phyloP scores from a whole-genome alignment of 2,113 vertebrate genomes.

The Hippocampus abdominalis region DNA sequence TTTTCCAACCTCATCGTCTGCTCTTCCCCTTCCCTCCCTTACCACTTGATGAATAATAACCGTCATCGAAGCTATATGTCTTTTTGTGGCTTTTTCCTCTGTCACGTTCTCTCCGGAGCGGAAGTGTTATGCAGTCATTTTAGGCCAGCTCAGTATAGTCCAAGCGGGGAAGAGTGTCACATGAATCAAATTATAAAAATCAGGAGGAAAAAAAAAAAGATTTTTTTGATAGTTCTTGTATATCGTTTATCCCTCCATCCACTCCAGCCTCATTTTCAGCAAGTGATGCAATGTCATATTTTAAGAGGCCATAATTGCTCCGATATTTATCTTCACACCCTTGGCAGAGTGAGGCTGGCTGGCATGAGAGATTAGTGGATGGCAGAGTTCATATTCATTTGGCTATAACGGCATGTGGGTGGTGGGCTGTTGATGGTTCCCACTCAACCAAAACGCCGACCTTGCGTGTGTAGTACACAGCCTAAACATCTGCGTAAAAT shows the following conservation, averaged over 20 bases:
- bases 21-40: not conserved
- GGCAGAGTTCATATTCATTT: conserved; percentile 48
- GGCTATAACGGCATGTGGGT: conserved; percentile 38
- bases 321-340: conserved; percentile 49
- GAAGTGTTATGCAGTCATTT: not conserved
- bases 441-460: conserved; percentile 29
- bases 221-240: not conserved
- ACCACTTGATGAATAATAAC: not conserved
- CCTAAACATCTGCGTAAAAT: not conserved
- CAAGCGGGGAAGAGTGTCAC: not conserved
- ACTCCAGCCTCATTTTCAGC: conserved; percentile 3
- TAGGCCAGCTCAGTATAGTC: not conserved
- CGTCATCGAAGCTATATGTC: conserved; percentile 1
- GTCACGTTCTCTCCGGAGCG: not conserved
- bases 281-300: conserved; percentile 55
- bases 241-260: not conserved
- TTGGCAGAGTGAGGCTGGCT: conserved; percentile 17
- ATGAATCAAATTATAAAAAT: not conserved
- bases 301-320: conserved; percentile 51
- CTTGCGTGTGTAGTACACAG: conserved; percentile 23
- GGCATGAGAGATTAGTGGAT: conserved; percentile 43
- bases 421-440: conserved; percentile 3
- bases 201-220: not conserved
- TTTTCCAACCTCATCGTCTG: not conserved
- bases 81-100: conserved; percentile 1